These are phyloP conservation scores for Empis stercorea DNA, from an alignment of 2,888 invertebrate genomes.

Conservation along the genomic window DNA sequence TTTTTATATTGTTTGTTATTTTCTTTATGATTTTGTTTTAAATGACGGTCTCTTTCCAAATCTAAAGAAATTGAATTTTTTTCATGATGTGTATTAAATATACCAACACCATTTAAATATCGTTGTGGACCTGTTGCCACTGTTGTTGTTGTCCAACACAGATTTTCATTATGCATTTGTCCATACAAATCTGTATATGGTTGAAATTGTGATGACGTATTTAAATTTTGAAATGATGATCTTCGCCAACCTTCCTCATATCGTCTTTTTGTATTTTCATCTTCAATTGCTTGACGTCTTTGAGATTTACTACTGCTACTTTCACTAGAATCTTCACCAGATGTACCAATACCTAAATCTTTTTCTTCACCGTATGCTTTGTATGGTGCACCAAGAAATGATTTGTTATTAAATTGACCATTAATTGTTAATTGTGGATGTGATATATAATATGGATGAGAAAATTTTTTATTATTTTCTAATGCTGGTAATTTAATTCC, in stretches of 20 bases:
- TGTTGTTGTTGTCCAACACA: slow-evolving; percentile 5
- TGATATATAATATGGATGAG: slow-evolving; percentile 57
- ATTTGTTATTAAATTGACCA: slow-evolving; percentile 38
- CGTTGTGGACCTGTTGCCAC: not conserved
- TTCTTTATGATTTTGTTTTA: not conserved
- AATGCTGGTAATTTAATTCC: slow-evolving; percentile 32
- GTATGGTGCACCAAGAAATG: slow-evolving; percentile 43
- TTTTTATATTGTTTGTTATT: slow-evolving; percentile 8
- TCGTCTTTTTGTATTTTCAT: slow-evolving; percentile 44
- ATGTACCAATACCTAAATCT: slow-evolving; percentile 70
- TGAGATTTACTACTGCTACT: slow-evolving; percentile 65
- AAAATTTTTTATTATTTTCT: slow-evolving; percentile 48
- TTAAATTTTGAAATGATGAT: slow-evolving; percentile 41
- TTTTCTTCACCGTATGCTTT: slow-evolving; percentile 56
- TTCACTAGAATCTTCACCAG: slow-evolving; percentile 73
- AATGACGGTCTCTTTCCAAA: slow-evolving; percentile 1
- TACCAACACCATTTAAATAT: not conserved
- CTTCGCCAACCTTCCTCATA: slow-evolving; percentile 60
- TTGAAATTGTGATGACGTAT: slow-evolving; percentile 41
- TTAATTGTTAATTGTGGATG: slow-evolving; percentile 52
- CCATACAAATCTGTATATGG: slow-evolving; percentile 54
- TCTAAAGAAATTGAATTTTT: not conserved
- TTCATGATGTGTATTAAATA: not conserved
- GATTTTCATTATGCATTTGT: slow-evolving; percentile 35
- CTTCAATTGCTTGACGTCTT: slow-evolving; percentile 44